Evolutionary conservation across 2,113 vertebrate species (phyloP).

Genomic region (Neoarius graeffei): DNA sequence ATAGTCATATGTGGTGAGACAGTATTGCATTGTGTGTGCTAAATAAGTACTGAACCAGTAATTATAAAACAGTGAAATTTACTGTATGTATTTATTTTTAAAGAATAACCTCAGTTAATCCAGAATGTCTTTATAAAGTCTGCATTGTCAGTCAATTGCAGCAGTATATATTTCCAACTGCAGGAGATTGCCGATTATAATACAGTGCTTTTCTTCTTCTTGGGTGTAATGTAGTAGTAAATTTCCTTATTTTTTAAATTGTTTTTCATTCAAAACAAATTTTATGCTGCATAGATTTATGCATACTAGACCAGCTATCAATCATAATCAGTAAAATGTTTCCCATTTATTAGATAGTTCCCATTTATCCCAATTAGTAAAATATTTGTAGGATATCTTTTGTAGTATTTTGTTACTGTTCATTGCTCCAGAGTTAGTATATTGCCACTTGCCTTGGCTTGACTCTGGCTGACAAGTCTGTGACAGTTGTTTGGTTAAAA

Average conservation of each 20-base stretch:
- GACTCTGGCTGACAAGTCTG: background rate
- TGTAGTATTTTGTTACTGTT: background rate
- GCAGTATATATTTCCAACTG: background rate
- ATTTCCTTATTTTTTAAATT: background rate
- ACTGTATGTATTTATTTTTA: background rate
- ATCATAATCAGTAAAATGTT: background rate
- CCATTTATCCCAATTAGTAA: too few relatives aligned
- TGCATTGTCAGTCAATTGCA: background rate
- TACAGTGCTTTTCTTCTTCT: background rate
- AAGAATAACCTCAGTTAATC: background rate
- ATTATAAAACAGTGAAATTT: background rate
- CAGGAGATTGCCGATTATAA: background rate
- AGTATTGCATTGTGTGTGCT: background rate
- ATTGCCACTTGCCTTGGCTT: background rate
- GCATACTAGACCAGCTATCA: constrained; percentile 6
- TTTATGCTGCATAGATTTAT: background rate
- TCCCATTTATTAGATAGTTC: too few relatives aligned
- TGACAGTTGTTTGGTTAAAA: constrained; percentile 19
- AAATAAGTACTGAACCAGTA: background rate
- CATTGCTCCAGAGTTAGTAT: background rate
- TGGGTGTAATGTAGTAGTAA: background rate
- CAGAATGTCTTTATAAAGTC: background rate
- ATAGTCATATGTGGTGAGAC: background rate
- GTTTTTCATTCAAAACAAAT: background rate
- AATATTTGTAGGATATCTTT: background rate